phyloP scores from a whole-genome alignment of 2,888 invertebrate species.

The Troilus luridus region DNA sequence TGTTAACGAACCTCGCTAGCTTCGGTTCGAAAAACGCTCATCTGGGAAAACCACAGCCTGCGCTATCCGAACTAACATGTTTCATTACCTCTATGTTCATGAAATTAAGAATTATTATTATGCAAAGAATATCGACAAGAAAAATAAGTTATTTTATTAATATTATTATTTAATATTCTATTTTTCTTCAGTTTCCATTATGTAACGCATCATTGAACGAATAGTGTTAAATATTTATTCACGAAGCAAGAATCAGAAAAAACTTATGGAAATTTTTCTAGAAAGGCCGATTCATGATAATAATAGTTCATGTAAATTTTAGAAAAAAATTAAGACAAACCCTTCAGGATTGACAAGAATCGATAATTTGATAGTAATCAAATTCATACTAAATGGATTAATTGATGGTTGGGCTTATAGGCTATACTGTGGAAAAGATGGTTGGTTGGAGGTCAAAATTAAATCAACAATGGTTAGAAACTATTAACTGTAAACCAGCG shows the following conservation, averaged over 20 bases:
- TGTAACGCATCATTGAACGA: neutral
- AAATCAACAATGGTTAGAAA: too few species aligned
- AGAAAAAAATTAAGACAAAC: too few species aligned
- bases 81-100: neutral
- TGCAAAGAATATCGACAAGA: neutral
- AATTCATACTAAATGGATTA: too few species aligned
- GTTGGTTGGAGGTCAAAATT: too few species aligned
- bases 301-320: too few species aligned
- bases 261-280: too few species aligned
- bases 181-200: neutral
- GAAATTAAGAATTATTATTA: neutral
- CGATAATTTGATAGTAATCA: too few species aligned
- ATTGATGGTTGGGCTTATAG: too few species aligned
- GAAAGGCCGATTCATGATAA: neutral
- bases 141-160: neutral
- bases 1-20: conserved; percentile 26
- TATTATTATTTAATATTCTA: neutral
- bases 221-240: neutral
- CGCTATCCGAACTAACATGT: neutral
- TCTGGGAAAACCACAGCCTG: neutral
- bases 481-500: too few species aligned
- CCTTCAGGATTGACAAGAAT: too few species aligned
- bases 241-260: neutral
- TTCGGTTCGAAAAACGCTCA: conserved; percentile 43
- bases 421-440: too few species aligned